A percentile compares a stretch with the other conserved stretches of the same genome.
Evolutionary conservation across 2,113 vertebrate species (phyloP).

Genomic region (Egretta garzetta): DNA sequence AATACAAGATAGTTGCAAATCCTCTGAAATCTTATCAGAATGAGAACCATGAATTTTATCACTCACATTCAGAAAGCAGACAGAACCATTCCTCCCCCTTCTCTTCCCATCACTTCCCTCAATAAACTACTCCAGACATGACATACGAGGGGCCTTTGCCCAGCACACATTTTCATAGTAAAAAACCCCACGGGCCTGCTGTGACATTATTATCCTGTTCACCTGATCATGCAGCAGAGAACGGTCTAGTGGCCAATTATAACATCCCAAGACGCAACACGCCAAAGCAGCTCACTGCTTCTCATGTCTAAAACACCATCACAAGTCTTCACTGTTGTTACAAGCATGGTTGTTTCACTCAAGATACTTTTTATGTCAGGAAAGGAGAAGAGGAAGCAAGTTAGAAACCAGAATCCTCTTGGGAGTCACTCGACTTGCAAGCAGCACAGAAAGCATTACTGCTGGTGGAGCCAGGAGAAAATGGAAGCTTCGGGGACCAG

Average conservation of each 20-base stretch:
- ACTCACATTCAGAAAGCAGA: background rate
- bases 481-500: background rate
- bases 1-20: background rate
- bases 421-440: background rate
- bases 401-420: background rate
- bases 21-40: background rate
- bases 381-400: background rate
- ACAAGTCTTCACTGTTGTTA: background rate
- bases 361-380: background rate
- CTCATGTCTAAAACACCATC: background rate
- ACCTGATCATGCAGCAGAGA: background rate
- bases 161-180: background rate
- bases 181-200: background rate
- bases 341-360: fast-evolving
- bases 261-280: background rate
- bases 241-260: background rate
- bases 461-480: background rate
- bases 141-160: fast-evolving
- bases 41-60: background rate
- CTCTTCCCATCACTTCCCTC: background rate
- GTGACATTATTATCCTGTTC: background rate
- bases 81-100: background rate
- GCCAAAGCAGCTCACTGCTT: background rate
- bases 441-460: background rate
- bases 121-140: background rate